These are phyloP conservation scores for Platycheirus rosarum DNA, from an alignment of 2,888 invertebrate species.

Conservation along the genomic window DNA sequence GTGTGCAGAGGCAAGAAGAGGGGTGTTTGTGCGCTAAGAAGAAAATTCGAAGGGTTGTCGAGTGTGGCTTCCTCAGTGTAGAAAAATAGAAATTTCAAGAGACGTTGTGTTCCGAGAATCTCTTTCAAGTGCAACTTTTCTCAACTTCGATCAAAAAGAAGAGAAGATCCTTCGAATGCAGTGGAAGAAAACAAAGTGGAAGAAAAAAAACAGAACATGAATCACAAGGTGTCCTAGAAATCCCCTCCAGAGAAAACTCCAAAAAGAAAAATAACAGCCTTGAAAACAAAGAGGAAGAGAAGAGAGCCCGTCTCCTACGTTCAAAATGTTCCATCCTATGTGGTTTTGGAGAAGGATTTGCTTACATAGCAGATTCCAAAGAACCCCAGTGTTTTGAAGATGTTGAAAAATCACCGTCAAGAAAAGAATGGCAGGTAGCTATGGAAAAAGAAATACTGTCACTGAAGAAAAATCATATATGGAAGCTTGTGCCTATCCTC, in stretches of 20 bases:
- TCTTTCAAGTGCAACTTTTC: background rate
- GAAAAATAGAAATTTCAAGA: background rate
- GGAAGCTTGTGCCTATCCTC: constrained; percentile 46
- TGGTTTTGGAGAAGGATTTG: constrained; percentile 9
- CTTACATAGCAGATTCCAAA: constrained; percentile 51
- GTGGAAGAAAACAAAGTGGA: too few relatives aligned
- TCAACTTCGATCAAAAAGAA: background rate
- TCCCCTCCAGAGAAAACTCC: too few relatives aligned
- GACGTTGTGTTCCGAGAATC: background rate
- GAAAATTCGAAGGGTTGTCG: constrained; percentile 5
- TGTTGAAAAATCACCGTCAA: background rate
- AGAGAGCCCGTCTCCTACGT: too few relatives aligned
- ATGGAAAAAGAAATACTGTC: constrained; percentile 58
- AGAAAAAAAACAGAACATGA: background rate
- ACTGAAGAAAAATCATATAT: constrained; percentile 54
- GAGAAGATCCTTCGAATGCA: background rate
- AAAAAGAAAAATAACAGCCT: too few relatives aligned
- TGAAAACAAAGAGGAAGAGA: too few relatives aligned
- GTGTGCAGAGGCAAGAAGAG: background rate
- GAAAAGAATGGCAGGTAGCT: constrained; percentile 64
- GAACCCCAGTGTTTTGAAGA: background rate
- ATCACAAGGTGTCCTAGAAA: background rate
- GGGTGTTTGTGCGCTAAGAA: background rate
- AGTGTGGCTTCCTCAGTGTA: background rate
- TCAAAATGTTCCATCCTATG: too few relatives aligned